Percentiles rank a stretch among this genome's conserved stretches.
phyloP scores from a whole-genome alignment of 2,797 vertebrate species.

The Brotula barbata region DNA sequence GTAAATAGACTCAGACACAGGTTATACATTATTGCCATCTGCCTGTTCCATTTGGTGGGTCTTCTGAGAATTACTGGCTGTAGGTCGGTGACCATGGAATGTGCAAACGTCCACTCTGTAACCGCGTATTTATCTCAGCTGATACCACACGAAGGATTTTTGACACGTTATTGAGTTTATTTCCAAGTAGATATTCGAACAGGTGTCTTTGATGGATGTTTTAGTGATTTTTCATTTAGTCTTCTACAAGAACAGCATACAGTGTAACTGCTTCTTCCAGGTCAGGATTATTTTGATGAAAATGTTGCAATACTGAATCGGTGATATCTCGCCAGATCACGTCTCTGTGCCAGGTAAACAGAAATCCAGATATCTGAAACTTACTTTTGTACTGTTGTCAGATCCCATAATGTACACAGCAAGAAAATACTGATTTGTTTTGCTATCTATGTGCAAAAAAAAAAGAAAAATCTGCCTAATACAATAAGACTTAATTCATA shows the following conservation, averaged over 20 bases:
- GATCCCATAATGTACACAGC: neutral
- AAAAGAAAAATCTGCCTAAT: neutral
- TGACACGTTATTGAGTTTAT: neutral
- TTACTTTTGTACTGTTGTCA: neutral
- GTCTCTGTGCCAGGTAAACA: conserved; percentile 30
- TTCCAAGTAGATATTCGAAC: neutral
- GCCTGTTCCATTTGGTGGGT: neutral
- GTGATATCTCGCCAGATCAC: neutral
- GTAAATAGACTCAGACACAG: conserved; percentile 10
- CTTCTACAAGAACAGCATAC: neutral
- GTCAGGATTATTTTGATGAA: neutral
- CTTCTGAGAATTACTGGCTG: neutral
- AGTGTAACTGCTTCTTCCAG: neutral
- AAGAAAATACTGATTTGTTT: too few relatives aligned
- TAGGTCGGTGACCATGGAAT: neutral
- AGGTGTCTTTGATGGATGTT: neutral
- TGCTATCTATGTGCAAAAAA: neutral
- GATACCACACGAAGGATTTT: neutral
- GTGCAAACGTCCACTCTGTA: neutral
- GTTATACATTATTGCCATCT: conserved; percentile 8
- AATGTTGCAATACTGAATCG: conserved; percentile 7
- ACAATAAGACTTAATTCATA: neutral
- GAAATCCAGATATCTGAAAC: neutral
- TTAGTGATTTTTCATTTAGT: neutral
- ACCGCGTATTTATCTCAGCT: neutral